Percentiles rank a stretch among this genome's conserved stretches.
phyloP scores from a whole-genome alignment of 92 coral and sea anemone species.

The Umimayanthus kanabou region DNA sequence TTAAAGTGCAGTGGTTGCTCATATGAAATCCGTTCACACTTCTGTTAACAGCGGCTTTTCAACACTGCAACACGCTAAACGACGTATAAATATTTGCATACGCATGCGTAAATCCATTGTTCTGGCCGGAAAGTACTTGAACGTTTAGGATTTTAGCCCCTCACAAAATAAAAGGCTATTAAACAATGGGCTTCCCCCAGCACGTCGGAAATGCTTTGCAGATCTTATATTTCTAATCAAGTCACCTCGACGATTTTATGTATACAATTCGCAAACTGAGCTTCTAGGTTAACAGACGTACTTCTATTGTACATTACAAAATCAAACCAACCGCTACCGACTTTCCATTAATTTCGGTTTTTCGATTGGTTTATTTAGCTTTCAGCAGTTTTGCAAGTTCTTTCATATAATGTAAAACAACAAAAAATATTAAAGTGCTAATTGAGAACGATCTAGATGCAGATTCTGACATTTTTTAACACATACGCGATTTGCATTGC shows the following conservation, averaged over 20 bases:
- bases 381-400: neutral
- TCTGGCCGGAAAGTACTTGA: conserved; percentile 39
- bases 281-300: neutral
- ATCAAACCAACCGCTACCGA: neutral
- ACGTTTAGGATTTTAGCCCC: conserved; percentile 35
- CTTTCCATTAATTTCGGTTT: neutral
- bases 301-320: neutral
- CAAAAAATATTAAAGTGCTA: conserved; percentile 32
- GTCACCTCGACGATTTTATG: neutral
- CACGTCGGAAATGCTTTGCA: conserved; percentile 45
- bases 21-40: conserved; percentile 35
- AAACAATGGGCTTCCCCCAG: conserved; percentile 5
- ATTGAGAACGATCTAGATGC: neutral
- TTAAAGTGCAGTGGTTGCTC: neutral
- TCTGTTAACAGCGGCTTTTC: conserved; percentile 37
- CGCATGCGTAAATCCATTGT: conserved; percentile 45
- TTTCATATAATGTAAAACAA: conserved; percentile 1
- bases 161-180: conserved; percentile 22
- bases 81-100: conserved; percentile 33
- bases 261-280: neutral
- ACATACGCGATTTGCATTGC: conserved; percentile 12
- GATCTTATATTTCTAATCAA: conserved; percentile 7
- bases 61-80: conserved; percentile 36
- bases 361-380: neutral
- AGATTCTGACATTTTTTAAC: neutral